Conservation (phyloP, 2,888 invertebrate genomes). For the Tetragonisca angustula region DNA sequence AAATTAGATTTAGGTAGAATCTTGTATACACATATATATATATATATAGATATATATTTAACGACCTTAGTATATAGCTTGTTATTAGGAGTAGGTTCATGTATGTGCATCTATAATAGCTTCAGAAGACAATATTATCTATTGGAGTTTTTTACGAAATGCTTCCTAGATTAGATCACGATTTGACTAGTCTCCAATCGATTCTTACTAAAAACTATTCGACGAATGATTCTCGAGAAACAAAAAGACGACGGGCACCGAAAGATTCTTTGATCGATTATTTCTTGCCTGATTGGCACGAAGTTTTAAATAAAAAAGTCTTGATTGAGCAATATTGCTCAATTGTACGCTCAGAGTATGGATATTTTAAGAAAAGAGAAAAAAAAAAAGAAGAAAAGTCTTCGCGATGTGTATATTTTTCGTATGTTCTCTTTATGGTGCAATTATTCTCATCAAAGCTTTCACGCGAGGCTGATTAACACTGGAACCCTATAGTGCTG, state of each 20-base stretch:
- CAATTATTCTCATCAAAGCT: not conserved
- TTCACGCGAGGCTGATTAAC: not conserved
- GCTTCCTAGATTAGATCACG: constrained; percentile 30
- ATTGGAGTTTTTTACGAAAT: constrained; percentile 25
- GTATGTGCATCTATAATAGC: constrained; percentile 40
- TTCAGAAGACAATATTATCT: constrained; percentile 15
- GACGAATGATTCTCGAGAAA: not conserved
- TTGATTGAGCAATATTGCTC: not conserved
- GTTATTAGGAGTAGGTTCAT: constrained; percentile 44
- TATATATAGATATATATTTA: not conserved
- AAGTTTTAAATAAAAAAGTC: not conserved
- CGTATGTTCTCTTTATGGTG: no score
- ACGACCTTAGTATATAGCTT: constrained; percentile 37
- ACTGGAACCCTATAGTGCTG: not conserved
- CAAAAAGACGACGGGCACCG: not conserved
- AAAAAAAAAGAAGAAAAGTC: not conserved
- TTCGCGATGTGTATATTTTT: not conserved
- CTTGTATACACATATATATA: constrained; percentile 4
- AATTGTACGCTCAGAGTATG: not conserved
- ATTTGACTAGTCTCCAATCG: not conserved
- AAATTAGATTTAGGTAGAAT: constrained; percentile 56
- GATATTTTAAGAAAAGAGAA: not conserved
- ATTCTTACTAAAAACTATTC: not conserved
- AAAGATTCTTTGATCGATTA: not conserved
- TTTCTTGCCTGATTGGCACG: not conserved